Conservation (phyloP, 1,140 invertebrate genomes). For the Venustaconcha ellipsiformis region DNA sequence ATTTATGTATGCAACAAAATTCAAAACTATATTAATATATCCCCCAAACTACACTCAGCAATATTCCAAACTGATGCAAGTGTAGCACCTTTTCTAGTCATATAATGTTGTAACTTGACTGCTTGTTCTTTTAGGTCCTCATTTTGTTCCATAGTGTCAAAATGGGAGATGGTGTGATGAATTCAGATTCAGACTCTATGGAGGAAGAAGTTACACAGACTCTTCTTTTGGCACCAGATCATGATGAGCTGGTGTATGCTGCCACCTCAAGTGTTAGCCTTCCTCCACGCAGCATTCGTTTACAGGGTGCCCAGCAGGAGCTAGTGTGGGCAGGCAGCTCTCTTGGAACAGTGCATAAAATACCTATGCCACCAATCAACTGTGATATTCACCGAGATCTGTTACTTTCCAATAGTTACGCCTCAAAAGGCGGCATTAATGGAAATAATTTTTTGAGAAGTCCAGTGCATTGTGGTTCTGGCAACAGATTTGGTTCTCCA, state of each 20-base stretch:
- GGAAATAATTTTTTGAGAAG: too few relatives aligned
- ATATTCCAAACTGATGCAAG: too few relatives aligned
- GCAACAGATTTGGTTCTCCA: conserved; percentile 30
- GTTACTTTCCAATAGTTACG: conserved; percentile 1
- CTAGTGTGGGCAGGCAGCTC: conserved; percentile 30
- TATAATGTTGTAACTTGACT: too few relatives aligned
- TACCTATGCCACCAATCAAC: conserved; percentile 14
- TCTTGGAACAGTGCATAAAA: conserved; percentile 20
- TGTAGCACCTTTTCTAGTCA: too few relatives aligned
- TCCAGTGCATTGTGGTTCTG: not conserved
- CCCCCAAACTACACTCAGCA: too few relatives aligned
- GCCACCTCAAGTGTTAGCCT: conserved; percentile 19
- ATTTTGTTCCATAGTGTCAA: too few relatives aligned
- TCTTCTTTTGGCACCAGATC: not conserved
- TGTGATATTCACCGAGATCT: conserved; percentile 1
- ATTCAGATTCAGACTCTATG: too few relatives aligned
- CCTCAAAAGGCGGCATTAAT: not conserved
- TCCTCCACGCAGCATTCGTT: conserved; percentile 6
- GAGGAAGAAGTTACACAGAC: too few relatives aligned
- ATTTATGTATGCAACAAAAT: too few relatives aligned
- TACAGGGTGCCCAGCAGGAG: conserved; percentile 11
- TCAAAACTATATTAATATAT: too few relatives aligned
- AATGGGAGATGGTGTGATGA: too few relatives aligned
- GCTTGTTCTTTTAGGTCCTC: too few relatives aligned
- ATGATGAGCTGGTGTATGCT: not conserved